Evolutionary conservation across 2,113 vertebrate species (phyloP).

Genomic region (Galeopterus variegatus): DNA sequence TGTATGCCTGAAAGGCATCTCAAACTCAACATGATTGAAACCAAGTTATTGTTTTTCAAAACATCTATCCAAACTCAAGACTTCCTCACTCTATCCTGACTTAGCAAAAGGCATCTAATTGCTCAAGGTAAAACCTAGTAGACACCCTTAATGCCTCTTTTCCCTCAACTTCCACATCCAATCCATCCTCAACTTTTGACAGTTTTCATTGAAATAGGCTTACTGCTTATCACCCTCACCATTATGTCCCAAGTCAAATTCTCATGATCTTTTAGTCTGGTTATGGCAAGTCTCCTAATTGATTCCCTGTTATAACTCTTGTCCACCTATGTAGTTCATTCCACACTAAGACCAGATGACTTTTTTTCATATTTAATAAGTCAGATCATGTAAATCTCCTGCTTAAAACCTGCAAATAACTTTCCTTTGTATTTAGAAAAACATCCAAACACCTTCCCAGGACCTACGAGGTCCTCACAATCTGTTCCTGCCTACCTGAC

Average conservation of each 20-base stretch:
- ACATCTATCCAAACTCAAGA: background rate
- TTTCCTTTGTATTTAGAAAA: conserved; percentile 33
- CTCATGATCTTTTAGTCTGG: background rate
- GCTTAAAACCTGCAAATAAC: background rate
- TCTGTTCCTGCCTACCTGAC: background rate
- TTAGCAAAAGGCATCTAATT: background rate
- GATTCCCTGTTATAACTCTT: background rate
- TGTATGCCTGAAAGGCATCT: background rate
- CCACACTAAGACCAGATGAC: background rate
- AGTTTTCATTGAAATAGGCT: background rate
- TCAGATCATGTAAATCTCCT: background rate
- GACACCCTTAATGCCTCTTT: background rate
- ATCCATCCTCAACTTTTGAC: background rate
- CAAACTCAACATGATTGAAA: background rate
- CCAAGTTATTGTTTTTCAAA: background rate
- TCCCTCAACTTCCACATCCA: background rate
- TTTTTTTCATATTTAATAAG: background rate
- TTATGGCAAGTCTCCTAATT: background rate
- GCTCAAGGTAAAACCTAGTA: background rate
- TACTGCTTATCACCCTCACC: background rate
- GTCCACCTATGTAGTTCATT: background rate
- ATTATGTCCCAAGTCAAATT: background rate
- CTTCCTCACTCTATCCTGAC: background rate
- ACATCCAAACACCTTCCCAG: background rate
- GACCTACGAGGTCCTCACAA: background rate